Evolutionary conservation across 2,113 vertebrate genomes (phyloP), one percentile per base, ranked within the genome.

Genomic region (Vicugna pacos): DNA sequence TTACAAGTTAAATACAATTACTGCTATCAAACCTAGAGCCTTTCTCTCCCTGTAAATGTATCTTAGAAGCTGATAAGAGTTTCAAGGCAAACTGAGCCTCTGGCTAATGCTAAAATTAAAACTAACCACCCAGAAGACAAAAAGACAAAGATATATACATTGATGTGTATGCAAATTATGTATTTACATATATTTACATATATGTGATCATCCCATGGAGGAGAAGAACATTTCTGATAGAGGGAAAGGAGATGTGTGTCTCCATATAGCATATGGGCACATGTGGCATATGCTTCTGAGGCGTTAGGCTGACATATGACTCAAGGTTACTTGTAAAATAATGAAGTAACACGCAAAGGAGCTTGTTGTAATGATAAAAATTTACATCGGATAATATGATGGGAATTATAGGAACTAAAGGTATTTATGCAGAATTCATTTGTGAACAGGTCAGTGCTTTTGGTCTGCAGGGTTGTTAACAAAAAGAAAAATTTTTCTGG

Each of bases 1-100:
- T 98, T 98, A 98, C 98, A 98, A 99, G 98, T 98, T 98, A 98
- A 99, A 99, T 98, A 99, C 98, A 99, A 99, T 99, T 99, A 99
- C 98, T 97, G 64, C 97, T 99, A 99, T 99, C 98, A 98, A 98
- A 98, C 98, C 98, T 97, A 95, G 94, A 98, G 98, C 98, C 98
- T 98, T 98, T 98, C 97, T 98, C 97, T 97, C 96, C 98, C 97
- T 97, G 96, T 98, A 98, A 98, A 98, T 98, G 98, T 98, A 98
- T 98, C 95, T 98, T 96, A 98, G 98, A 98, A 98, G 96, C 89
- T 98, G 98, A 99, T 99, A 99, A 99, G 97, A 96, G 97, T 98
- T 99, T 98, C 97, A 98, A 98, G 95, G 97, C 85, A 98, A 98
- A 98, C 97, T 98, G 94, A 95, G 97, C 89, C 97, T 96, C 92